Percentiles rank a stretch among this genome's conserved stretches.
Conservation (phyloP, 1,140 invertebrate genomes). For the Nomia melanderi region DNA sequence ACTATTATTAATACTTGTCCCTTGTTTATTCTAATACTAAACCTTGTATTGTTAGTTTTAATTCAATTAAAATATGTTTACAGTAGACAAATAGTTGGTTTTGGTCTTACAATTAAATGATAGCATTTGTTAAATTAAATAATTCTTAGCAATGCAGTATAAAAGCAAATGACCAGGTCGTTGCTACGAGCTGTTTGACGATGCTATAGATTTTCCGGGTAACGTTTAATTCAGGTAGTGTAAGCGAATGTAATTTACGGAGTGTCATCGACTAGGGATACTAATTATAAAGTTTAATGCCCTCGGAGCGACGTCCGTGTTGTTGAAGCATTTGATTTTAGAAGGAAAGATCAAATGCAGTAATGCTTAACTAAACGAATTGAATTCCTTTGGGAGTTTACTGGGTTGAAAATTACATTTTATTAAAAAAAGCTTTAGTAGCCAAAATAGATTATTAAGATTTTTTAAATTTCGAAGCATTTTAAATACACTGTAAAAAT, state of each 20-base stretch:
- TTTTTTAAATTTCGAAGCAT: too few relatives aligned
- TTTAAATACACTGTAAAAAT: too few relatives aligned
- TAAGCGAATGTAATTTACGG: background rate
- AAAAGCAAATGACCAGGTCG: background rate
- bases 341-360: background rate
- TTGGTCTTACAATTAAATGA: too few relatives aligned
- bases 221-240: background rate
- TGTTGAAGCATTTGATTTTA: background rate
- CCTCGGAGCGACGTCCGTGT: background rate
- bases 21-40: too few relatives aligned
- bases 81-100: too few relatives aligned
- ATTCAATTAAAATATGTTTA: too few relatives aligned
- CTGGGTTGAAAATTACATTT: too few relatives aligned
- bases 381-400: too few relatives aligned
- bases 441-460: too few relatives aligned
- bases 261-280: background rate
- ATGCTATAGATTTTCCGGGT: background rate
- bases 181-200: background rate
- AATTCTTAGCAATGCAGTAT: background rate
- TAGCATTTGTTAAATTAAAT: background rate
- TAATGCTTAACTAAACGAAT: background rate
- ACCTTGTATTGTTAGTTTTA: too few relatives aligned
- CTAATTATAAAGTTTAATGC: conserved; percentile 4
- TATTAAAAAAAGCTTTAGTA: too few relatives aligned
- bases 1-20: too few relatives aligned